Evolutionary conservation across 2,113 vertebrate species (phyloP).

Genomic region (Arvicanthis niloticus): DNA sequence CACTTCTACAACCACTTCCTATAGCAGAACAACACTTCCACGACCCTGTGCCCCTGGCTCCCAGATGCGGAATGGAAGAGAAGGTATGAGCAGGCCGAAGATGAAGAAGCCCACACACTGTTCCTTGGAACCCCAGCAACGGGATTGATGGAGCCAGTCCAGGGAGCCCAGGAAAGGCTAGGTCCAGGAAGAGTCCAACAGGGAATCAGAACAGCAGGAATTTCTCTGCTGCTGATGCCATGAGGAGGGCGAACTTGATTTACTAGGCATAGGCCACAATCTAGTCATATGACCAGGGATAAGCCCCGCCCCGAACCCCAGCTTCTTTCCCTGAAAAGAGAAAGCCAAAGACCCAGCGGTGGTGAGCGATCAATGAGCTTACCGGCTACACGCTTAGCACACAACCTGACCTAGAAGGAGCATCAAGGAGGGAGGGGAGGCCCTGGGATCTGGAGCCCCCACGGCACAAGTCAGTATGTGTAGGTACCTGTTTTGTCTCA

Average conservation of each 20-base stretch:
- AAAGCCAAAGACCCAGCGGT: neutral
- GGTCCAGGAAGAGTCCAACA: neutral
- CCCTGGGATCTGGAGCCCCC: neutral
- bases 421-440: neutral
- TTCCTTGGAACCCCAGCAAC: neutral
- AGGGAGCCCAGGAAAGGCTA: neutral
- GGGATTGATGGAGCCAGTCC: neutral
- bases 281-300: neutral
- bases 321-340: constrained; percentile 10
- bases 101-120: neutral
- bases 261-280: neutral
- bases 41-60: neutral
- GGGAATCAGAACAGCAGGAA: neutral
- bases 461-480: neutral
- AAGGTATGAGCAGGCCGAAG: neutral
- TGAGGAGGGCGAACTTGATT: neutral
- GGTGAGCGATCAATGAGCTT: constrained; percentile 48
- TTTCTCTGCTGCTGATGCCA: neutral
- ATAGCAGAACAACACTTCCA: neutral
- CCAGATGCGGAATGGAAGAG: neutral
- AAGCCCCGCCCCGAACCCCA: neutral
- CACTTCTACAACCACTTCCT: neutral
- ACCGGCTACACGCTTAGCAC: neutral
- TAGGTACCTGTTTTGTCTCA: neutral
- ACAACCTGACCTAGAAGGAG: neutral